phyloP scores from a whole-genome alignment of 2,888 invertebrate species.

The Leucophenga maculata region DNA sequence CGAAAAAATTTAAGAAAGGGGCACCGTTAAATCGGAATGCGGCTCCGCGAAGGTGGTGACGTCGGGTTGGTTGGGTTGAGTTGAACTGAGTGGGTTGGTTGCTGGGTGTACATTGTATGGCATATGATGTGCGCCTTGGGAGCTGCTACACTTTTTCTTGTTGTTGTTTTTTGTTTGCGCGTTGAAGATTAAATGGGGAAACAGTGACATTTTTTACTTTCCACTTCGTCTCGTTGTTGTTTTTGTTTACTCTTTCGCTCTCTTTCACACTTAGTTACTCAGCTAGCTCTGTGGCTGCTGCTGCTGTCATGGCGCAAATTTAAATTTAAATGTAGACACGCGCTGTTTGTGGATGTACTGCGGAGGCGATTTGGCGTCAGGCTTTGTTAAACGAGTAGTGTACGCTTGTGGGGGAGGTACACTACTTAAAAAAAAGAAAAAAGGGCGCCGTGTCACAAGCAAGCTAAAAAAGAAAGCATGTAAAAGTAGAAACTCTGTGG shows the following conservation, averaged over 20 bases:
- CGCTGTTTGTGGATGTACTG: not conserved
- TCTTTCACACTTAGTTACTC: not conserved
- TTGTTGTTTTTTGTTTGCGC: constrained; percentile 52
- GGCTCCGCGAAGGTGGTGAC: constrained; percentile 16
- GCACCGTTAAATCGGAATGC: constrained; percentile 33
- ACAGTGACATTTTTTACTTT: constrained; percentile 65
- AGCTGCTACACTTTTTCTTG: constrained; percentile 20
- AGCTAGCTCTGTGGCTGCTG: constrained; percentile 49
- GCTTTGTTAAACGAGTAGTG: constrained; percentile 12
- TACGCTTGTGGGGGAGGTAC: constrained; percentile 30
- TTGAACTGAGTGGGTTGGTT: constrained; percentile 9
- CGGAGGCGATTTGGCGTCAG: constrained; percentile 23
- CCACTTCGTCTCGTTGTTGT: constrained; percentile 38
- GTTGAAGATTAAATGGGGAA: constrained; percentile 60
- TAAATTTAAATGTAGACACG: constrained; percentile 44
- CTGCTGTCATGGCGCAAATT: constrained; percentile 44
- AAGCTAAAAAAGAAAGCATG: not conserved
- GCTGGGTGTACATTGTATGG: not conserved
- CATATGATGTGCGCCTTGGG: constrained; percentile 24
- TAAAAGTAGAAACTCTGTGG: not conserved
- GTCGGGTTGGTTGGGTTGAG: constrained; percentile 1
- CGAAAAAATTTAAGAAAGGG: constrained; percentile 47
- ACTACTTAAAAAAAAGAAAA: constrained; percentile 42
- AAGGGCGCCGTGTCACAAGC: constrained; percentile 56
- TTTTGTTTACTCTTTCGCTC: constrained; percentile 17